Evolutionary conservation across 1,140 invertebrate genomes (phyloP).

Genomic region (Ceratitis capitata): DNA sequence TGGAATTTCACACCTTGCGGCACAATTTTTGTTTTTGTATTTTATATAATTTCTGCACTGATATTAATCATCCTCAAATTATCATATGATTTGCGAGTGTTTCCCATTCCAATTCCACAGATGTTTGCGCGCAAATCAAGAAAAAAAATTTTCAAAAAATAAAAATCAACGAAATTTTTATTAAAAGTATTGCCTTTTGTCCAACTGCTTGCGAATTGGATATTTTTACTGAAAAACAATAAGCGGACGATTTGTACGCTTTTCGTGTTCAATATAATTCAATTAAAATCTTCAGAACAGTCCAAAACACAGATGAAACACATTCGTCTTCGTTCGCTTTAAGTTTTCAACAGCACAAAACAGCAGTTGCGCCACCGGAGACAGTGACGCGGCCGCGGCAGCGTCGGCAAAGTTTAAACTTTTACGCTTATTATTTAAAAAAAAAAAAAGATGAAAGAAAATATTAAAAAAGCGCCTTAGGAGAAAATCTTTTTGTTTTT

Average conservation of each 20-base stretch:
- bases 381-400: neutral
- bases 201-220: neutral
- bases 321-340: slow-evolving; percentile 24
- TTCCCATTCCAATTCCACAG: neutral
- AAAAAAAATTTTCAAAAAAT: too few relatives aligned
- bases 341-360: neutral
- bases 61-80: neutral
- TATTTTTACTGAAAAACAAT: slow-evolving; percentile 1
- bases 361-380: neutral
- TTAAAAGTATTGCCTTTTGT: neutral
- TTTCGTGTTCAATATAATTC: slow-evolving; percentile 32
- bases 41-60: neutral
- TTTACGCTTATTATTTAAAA: neutral
- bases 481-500: neutral
- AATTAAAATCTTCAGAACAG: slow-evolving; percentile 3
- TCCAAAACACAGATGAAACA: slow-evolving; percentile 33
- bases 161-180: slow-evolving; percentile 13
- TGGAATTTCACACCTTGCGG: slow-evolving; percentile 23
- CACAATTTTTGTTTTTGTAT: neutral
- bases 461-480: neutral
- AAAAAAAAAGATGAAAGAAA: neutral
- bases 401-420: neutral
- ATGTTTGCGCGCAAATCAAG: neutral
- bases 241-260: slow-evolving; percentile 31
- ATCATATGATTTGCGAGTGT: neutral